Evolutionary conservation across 2,113 vertebrate species (phyloP).

Genomic region (Dinomys branickii): DNA sequence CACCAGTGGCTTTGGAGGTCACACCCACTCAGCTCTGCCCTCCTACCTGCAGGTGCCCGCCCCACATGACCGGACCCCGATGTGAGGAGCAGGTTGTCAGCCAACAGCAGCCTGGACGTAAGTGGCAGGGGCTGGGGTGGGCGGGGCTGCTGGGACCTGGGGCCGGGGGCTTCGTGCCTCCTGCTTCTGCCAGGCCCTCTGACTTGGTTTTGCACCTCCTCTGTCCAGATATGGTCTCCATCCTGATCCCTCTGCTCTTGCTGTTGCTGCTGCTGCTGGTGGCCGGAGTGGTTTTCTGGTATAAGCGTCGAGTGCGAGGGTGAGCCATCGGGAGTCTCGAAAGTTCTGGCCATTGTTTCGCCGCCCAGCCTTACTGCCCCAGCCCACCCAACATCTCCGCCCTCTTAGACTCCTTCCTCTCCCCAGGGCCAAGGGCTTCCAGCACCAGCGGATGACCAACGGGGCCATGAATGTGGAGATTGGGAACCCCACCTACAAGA

Average conservation of each 20-base stretch:
- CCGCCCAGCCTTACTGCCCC: not conserved
- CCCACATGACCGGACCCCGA: constrained; percentile 80
- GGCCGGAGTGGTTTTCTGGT: constrained; percentile 93
- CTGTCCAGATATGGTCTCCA: constrained; percentile 88
- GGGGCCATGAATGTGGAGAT: constrained; percentile 99
- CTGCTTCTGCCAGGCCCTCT: not conserved
- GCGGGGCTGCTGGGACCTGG: fast-evolving
- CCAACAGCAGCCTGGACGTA: constrained; percentile 84
- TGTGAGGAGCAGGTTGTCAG: constrained; percentile 83
- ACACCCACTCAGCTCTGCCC: constrained; percentile 55
- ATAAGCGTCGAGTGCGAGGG: constrained; percentile 95
- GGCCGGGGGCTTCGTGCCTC: fast-evolving
- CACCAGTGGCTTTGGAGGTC: not conserved
- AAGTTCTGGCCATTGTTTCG: not conserved
- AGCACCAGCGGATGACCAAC: constrained; percentile 98
- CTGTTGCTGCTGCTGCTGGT: constrained; percentile 90
- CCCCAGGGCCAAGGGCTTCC: constrained; percentile 97
- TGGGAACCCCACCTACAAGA: constrained; percentile 98
- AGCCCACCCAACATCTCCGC: fast-evolving
- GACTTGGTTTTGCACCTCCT: not conserved
- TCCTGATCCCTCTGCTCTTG: constrained; percentile 92
- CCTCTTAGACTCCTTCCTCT: not conserved
- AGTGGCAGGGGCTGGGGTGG: constrained; percentile 31
- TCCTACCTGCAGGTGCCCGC: constrained; percentile 80
- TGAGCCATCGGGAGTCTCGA: constrained; percentile 82